Conservation (phyloP, 2,113 vertebrate genomes). For the Periophthalmus modestus region DNA sequence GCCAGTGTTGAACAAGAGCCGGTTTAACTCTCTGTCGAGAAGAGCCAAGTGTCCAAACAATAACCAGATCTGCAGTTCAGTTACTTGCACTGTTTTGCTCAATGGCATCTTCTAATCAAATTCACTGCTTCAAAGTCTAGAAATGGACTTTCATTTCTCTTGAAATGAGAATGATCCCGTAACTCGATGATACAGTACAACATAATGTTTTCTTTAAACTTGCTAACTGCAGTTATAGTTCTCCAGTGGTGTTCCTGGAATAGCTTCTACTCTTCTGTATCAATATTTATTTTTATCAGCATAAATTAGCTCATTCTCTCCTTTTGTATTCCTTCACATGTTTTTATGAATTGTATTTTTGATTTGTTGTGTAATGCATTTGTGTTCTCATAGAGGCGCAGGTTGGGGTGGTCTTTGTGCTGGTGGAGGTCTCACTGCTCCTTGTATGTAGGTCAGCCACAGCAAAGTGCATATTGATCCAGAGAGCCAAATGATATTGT, state of each 20-base stretch:
- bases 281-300: background rate
- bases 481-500: slow-evolving; percentile 68
- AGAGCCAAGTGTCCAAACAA: slow-evolving; percentile 1
- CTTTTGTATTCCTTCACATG: background rate
- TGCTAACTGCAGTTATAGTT: too few species aligned
- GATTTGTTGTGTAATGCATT: background rate
- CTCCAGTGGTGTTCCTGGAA: background rate
- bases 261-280: background rate
- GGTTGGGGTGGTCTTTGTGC: slow-evolving; percentile 45
- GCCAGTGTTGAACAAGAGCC: slow-evolving; percentile 7
- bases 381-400: slow-evolving; percentile 14
- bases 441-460: slow-evolving; percentile 66
- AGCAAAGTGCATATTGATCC: slow-evolving; percentile 74
- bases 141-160: background rate
- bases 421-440: slow-evolving; percentile 40
- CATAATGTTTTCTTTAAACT: background rate
- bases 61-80: background rate
- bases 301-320: background rate
- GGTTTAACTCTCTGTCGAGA: slow-evolving; percentile 4
- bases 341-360: background rate
- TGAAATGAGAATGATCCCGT: background rate
- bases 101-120: background rate
- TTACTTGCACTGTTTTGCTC: background rate
- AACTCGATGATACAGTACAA: background rate
- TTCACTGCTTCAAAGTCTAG: background rate